Conservation (phyloP, 2,888 invertebrate genomes). For the Glyphotaelius pellucidus region DNA sequence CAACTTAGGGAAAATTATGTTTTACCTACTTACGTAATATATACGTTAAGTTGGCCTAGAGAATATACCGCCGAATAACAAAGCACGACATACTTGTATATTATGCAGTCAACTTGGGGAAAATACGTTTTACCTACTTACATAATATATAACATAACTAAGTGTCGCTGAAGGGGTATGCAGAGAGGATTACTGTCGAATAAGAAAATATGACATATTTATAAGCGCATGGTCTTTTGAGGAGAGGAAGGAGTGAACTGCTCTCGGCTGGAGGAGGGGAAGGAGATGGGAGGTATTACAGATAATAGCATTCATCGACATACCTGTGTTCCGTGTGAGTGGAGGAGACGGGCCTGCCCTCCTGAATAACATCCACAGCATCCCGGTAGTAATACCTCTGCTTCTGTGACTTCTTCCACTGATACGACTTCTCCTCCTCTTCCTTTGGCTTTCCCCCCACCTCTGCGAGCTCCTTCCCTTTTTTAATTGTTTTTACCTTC, state of each 20-base stretch:
- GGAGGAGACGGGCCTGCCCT: conserved; percentile 82
- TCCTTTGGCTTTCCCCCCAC: conserved; percentile 79
- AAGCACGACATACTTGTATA: too few species aligned
- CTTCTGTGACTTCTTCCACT: conserved; percentile 86
- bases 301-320: neutral
- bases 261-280: neutral
- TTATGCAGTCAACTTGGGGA: too few species aligned
- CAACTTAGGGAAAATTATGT: too few species aligned
- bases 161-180: too few species aligned
- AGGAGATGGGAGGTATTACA: neutral
- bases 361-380: conserved; percentile 92
- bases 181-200: too few species aligned
- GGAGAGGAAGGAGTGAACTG: neutral
- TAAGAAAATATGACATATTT: too few species aligned
- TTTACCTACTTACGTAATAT: too few species aligned
- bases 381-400: conserved; percentile 89
- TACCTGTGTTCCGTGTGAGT: conserved; percentile 71
- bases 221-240: too few species aligned
- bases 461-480: conserved; percentile 68
- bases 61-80: too few species aligned
- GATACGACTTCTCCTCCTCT: conserved; percentile 80
- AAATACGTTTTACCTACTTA: too few species aligned
- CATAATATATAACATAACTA: too few species aligned
- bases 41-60: too few species aligned
- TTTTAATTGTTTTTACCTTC: conserved; percentile 74